Conservation (phyloP, 1,140 invertebrate genomes). For the Teleogryllus occipitalis region DNA sequence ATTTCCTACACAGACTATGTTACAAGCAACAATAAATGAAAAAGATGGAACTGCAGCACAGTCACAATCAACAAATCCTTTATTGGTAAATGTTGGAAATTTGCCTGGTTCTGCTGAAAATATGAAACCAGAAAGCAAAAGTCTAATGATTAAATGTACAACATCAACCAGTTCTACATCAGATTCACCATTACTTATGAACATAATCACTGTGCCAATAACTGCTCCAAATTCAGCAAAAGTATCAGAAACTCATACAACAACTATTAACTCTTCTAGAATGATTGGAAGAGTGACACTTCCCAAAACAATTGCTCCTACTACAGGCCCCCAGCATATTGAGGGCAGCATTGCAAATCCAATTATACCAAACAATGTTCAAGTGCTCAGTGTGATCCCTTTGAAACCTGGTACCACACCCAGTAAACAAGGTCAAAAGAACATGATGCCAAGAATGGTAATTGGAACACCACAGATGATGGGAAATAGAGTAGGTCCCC, state of each 20-base stretch:
- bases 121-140: neutral
- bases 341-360: neutral
- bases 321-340: neutral
- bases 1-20: neutral
- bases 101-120: neutral
- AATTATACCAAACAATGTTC: neutral
- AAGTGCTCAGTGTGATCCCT: neutral
- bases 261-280: neutral
- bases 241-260: neutral
- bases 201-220: neutral
- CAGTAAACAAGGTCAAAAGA: neutral
- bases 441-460: neutral
- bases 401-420: neutral
- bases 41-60: neutral
- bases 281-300: neutral
- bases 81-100: neutral
- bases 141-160: neutral
- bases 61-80: neutral
- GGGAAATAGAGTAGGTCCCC: neutral
- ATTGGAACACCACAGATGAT: neutral
- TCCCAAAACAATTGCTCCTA: neutral
- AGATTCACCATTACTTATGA: neutral
- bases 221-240: neutral
- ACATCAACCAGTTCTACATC: neutral
- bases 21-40: neutral